phyloP scores from a whole-genome alignment of 2,797 vertebrate genomes.

The Poeciliopsis turneri region DNA sequence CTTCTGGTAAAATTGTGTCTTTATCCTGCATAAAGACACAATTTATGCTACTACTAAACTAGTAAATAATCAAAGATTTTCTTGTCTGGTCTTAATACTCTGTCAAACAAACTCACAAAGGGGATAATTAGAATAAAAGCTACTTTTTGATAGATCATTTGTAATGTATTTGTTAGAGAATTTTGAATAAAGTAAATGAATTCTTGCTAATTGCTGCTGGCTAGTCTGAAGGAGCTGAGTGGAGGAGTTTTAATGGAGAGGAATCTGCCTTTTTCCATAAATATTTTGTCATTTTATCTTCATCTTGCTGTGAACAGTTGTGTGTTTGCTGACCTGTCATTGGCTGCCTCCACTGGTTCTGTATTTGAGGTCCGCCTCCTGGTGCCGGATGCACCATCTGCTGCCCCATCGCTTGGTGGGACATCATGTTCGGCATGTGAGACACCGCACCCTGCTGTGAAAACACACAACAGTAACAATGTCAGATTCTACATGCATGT shows the following conservation, averaged over 20 bases:
- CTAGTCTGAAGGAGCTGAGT: too few species aligned
- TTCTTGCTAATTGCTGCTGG: too few species aligned
- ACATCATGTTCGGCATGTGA: constrained; percentile 87
- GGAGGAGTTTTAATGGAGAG: neutral
- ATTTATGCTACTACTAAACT: too few species aligned
- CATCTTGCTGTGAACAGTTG: constrained; percentile 4
- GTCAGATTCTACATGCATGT: neutral
- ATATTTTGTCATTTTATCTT: neutral
- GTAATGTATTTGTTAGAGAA: too few species aligned
- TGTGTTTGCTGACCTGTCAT: constrained; percentile 80
- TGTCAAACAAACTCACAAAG: too few species aligned
- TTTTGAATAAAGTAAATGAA: too few species aligned
- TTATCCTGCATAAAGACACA: too few species aligned
- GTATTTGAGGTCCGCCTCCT: constrained; percentile 87
- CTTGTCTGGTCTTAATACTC: too few species aligned
- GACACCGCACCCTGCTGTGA: constrained; percentile 84
- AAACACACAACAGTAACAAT: constrained; percentile 18
- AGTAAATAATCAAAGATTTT: too few species aligned
- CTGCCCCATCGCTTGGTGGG: constrained; percentile 85
- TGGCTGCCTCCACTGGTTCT: constrained; percentile 88
- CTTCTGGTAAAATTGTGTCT: too few species aligned
- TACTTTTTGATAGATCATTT: too few species aligned
- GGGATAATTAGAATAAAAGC: too few species aligned
- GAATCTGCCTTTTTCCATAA: constrained; percentile 19
- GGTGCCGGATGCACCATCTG: constrained; percentile 84